These are phyloP conservation scores for Araneus ventricosus DNA, from an alignment of 1,140 invertebrate genomes.

Conservation along the genomic window DNA sequence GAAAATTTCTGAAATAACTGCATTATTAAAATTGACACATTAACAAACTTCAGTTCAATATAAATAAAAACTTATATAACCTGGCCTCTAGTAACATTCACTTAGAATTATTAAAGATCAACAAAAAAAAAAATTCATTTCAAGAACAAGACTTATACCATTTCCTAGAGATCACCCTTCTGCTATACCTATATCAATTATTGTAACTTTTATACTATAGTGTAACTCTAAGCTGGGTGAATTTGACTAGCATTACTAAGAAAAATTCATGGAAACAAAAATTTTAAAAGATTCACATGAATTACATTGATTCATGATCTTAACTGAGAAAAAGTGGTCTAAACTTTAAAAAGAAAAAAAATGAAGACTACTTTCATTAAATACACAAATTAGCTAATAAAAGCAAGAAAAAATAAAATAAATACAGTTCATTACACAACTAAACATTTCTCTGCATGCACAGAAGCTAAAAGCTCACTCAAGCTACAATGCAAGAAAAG, in stretches of 20 bases:
- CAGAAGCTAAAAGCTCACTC: conserved; percentile 55
- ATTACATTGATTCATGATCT: neutral
- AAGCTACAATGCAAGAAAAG: conserved; percentile 55
- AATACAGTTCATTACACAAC: neutral
- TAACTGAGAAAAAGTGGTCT: neutral
- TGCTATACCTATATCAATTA: neutral
- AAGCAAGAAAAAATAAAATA: conserved; percentile 20
- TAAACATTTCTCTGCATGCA: conserved; percentile 36
- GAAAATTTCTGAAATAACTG: neutral
- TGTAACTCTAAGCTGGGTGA: conserved; percentile 30
- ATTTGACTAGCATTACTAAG: conserved; percentile 45
- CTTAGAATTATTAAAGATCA: conserved; percentile 18
- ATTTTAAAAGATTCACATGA: neutral
- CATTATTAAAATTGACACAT: neutral
- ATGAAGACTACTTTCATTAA: neutral
- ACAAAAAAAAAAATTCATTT: conserved; percentile 11
- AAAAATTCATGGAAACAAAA: neutral
- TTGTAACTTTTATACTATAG: neutral
- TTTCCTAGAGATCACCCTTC: neutral
- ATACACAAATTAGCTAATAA: conserved; percentile 12
- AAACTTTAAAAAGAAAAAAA: neutral
- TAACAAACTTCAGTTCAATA: neutral
- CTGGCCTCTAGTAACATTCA: conserved; percentile 6
- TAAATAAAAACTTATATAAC: neutral
- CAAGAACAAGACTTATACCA: neutral